phyloP scores from a whole-genome alignment of 2,113 vertebrate genomes.

The Delphinus delphis region DNA sequence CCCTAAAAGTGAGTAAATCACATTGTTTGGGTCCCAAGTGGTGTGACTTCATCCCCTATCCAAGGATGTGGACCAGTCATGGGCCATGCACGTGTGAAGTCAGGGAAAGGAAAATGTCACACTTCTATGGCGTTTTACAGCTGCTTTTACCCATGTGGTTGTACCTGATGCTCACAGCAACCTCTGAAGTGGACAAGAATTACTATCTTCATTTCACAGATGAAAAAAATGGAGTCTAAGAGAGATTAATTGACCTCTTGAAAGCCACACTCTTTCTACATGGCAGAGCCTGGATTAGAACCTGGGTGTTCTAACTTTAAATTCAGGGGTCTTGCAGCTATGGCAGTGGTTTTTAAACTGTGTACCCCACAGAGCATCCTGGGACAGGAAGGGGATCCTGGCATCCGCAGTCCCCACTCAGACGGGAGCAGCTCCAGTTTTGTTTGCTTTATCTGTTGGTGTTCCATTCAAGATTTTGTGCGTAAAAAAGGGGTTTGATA shows the following conservation, averaged over 20 bases:
- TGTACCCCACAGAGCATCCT: neutral
- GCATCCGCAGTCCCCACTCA: neutral
- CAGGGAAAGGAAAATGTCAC: neutral
- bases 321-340: neutral
- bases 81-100: no score
- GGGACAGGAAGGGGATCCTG: neutral
- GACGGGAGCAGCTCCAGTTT: neutral
- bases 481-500: neutral
- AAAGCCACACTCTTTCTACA: neutral
- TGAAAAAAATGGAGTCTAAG: neutral
- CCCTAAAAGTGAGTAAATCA: neutral
- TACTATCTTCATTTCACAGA: neutral
- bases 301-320: neutral
- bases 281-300: neutral
- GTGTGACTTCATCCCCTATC: neutral
- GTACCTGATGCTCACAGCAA: neutral
- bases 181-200: neutral
- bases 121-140: fast-evolving
- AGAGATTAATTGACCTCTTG: neutral
- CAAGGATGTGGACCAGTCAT: neutral
- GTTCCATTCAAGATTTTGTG: neutral
- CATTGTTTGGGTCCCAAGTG: neutral
- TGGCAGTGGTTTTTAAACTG: neutral
- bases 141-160: neutral
- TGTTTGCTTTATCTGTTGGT: neutral